A percentile compares a stretch with the other conserved stretches of the same genome.
Conservation (phyloP, 2,797 vertebrate species). For the Muraenolepis orangiensis region DNA sequence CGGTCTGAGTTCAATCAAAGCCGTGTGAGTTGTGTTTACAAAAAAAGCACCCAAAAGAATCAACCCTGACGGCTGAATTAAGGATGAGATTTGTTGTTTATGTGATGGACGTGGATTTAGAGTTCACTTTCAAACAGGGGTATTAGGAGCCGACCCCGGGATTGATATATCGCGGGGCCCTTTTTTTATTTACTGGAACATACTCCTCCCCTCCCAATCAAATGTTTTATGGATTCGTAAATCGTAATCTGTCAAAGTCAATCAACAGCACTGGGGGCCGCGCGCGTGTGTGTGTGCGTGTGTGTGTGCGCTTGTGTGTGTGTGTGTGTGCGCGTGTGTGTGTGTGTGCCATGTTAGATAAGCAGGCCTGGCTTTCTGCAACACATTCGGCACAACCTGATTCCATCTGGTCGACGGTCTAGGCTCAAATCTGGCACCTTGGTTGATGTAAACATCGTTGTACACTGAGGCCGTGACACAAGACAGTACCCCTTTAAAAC, state of each 20-base stretch:
- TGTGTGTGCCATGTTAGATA: constrained; percentile 33
- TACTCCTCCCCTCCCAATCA: not conserved
- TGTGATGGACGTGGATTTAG: constrained; percentile 44
- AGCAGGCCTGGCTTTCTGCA: constrained; percentile 35
- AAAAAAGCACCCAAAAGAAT: constrained; percentile 27
- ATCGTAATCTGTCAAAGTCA: not conserved
- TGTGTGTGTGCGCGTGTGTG: constrained; percentile 19
- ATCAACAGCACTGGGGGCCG: not conserved
- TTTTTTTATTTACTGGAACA: not conserved
- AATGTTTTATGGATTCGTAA: not conserved
- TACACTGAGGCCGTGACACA: no score
- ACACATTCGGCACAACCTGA: constrained; percentile 29
- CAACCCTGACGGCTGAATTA: constrained; percentile 37
- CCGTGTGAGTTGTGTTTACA: constrained; percentile 41
- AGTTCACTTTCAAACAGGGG: constrained; percentile 12
- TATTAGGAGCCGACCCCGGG: not conserved
- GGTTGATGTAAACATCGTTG: constrained; percentile 14
- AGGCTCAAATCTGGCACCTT: constrained; percentile 28
- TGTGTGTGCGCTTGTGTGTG: no score
- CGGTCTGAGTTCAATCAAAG: constrained; percentile 44
- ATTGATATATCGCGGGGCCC: not conserved
- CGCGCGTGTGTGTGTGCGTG: constrained; percentile 19
- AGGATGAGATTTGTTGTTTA: constrained; percentile 42
- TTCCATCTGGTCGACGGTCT: constrained; percentile 14
- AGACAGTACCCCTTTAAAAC: constrained; percentile 20